These are phyloP conservation scores for Pomacea maculata DNA, from an alignment of 1,140 invertebrate genomes.

Conservation along the genomic window DNA sequence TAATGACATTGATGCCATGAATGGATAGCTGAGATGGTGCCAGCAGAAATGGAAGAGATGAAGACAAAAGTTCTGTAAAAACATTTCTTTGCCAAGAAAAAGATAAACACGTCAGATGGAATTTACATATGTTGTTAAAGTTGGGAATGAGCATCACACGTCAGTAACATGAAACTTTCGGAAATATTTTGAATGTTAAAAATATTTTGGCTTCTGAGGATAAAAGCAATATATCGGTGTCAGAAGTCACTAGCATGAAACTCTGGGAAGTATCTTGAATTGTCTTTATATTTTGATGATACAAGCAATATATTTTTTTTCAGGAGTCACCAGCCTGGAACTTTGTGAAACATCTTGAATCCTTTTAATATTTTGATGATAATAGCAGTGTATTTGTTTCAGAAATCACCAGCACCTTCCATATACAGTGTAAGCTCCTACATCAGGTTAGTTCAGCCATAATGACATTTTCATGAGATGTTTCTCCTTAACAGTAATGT, in stretches of 20 bases:
- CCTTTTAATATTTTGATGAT: no score
- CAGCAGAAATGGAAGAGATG: not conserved
- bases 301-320: no score
- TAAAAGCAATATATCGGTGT: no score
- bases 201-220: no score
- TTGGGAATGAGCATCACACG: not conserved
- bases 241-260: not conserved
- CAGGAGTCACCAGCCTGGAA: no score
- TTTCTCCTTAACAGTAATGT: no score
- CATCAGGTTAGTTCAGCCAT: conserved; percentile 39
- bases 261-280: not conserved
- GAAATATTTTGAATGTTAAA: not conserved
- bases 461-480: no score
- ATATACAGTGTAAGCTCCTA: conserved; percentile 43
- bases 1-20: not conserved
- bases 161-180: not conserved
- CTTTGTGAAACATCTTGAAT: no score
- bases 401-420: conserved; percentile 45
- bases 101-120: not conserved
- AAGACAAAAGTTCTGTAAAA: not conserved
- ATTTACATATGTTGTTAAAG: not conserved
- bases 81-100: not conserved
- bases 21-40: not conserved
- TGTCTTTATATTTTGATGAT: no score
- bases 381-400: conserved; percentile 13